A percentile compares a stretch with the other conserved stretches of the same genome.
phyloP scores from a whole-genome alignment of 2,888 invertebrate genomes.

The Mallateleia sp. region DNA sequence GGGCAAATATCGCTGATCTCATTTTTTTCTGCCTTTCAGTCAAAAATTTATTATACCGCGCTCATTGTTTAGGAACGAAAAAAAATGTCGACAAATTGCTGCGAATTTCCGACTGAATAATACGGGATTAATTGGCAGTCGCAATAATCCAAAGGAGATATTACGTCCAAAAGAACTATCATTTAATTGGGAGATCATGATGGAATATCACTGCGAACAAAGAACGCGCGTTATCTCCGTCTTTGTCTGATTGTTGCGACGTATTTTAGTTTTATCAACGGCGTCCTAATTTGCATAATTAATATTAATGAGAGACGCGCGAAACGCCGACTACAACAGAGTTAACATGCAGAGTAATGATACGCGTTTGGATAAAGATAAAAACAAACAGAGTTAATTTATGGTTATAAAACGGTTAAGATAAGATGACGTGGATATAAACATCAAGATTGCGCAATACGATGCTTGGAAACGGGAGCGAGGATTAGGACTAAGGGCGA shows the following conservation, averaged over 20 bases:
- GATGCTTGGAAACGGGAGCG: too few relatives aligned
- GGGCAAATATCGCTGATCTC: conserved; percentile 42
- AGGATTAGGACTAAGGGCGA: too few relatives aligned
- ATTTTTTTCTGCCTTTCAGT: conserved; percentile 30
- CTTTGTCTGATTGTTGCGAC: conserved; percentile 50
- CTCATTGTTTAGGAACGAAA: not conserved
- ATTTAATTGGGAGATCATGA: conserved; percentile 34
- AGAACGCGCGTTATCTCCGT: conserved; percentile 15
- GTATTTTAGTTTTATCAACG: conserved; percentile 57
- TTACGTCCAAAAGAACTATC: not conserved
- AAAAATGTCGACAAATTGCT: conserved; percentile 1
- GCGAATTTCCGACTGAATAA: not conserved
- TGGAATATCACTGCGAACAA: not conserved
- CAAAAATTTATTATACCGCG: not conserved
- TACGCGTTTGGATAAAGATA: too few relatives aligned
- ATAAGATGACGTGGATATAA: too few relatives aligned
- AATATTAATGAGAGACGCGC: conserved; percentile 72
- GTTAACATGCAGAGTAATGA: conserved; percentile 39
- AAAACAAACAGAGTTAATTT: too few relatives aligned
- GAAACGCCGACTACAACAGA: conserved; percentile 11
- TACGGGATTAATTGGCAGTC: not conserved
- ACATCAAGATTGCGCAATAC: too few relatives aligned
- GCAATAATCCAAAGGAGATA: not conserved
- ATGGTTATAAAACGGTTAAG: too few relatives aligned
- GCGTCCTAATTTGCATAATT: conserved; percentile 63